Evolutionary conservation across 2,888 invertebrate genomes (phyloP), one percentile per base, ranked within the genome.

Genomic region (Eurois occulta): DNA sequence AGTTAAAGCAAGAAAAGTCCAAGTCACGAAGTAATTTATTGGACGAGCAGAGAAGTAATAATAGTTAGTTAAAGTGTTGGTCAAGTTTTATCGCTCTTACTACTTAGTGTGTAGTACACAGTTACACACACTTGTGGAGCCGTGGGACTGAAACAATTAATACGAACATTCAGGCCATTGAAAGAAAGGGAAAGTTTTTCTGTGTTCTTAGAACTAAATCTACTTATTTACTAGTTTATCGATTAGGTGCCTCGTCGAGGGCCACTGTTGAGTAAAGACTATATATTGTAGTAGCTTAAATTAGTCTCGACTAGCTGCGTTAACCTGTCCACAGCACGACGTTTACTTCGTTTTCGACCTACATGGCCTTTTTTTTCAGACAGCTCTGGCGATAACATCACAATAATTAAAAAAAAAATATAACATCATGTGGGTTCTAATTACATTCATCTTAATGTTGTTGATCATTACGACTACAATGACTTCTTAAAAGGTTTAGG

Each of bases 1-100:
- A 75, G 72, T 18, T 35, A n/a, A 38, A 70, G 24, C 35, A 52
- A 70, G 43, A 24, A 68, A 80, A 72, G 67, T 60, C 5, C 41
- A 62, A 69, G 52, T 65, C 48, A 69, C 60, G 35, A 80, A 77
- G 35, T 75, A 62, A 60, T 77, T 70, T 70, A 70, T 66, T 75
- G 60, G 68, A 69, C 35, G 21, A 71, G 32, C 10, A 66, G 52
- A 83, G 46, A 38, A 80, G 62, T 72, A 75, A 74, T 75, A 75
- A 75, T 38, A 77, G 77, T 83, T 77, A 72, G 70, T 35, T 65
- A 18, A 41, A 58, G 66, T 75, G 65, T 80, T 72, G 41, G 11
- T 32, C 16, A 52, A 84, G 84, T 84, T 69, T 41, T 70, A 41
- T 16, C 52, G 60, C 41, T 66, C n/a, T 48, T n/a, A 13, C 41